Evolutionary conservation across 2,888 invertebrate genomes (phyloP), one percentile per base, ranked within the genome.

Genomic region (Scelioninae gen. 2): DNA sequence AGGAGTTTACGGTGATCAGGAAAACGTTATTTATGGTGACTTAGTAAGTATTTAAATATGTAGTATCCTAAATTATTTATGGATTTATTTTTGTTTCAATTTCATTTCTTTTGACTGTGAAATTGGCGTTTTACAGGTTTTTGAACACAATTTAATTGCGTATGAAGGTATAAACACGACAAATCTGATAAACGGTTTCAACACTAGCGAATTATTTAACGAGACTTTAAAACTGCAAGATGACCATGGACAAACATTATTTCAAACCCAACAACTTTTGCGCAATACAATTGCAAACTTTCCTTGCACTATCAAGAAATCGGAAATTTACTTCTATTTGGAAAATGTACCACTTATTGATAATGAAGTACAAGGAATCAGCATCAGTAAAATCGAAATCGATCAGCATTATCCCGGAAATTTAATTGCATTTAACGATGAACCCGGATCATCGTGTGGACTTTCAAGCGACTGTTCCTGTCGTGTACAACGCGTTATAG

Each of bases 381-480:
- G 41, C 19, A 9, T 25, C n/a, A 28, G 37, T 15, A 53, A 53
- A 25, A n/a, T 64, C 28, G 35, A 46, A 55, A 16, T 35, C 37
- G 45, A 37, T 53, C 22, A 46, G 37, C 6, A 35, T 18, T 2
- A 25, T n/a, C 45, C 1, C 33, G 0, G 5, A 5, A 61, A 10
- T 5, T 35, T 64, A 13, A 45, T 13, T 28, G 28, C 15, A 6
- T 64, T 53, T 28, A 28, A 18, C n/a, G 22, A 25, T n/a, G n/a
- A 22, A 11, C 9, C 35, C 11, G 64, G 53, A 5, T 35, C 37
- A 9, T 28, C 9, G 11, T 55, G 53, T 16, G 53, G 37, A 10
- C 46, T 64, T 22, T 4, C 25, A 25, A 11, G 45, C 2, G 5
- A 35, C 15, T 64, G 64, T 53, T 25, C 7, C 16, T 64, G 45